Base-by-base conservation (phyloP, 2,113 vertebrate species). In the Tamias sibiricus region DNA sequence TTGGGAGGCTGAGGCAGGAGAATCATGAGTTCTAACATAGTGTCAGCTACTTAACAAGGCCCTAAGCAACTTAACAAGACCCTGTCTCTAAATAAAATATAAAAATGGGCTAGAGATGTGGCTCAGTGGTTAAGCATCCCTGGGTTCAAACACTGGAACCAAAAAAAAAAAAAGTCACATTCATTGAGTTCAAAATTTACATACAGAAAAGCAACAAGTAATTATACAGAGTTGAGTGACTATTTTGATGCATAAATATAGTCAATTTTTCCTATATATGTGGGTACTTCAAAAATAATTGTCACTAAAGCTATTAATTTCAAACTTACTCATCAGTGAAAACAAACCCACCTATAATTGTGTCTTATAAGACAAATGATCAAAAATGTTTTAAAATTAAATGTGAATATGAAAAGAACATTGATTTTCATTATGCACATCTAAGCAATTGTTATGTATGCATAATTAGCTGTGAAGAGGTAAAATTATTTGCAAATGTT, bases 301-400 rank as follows among this genome's bases (percentile, higher is more conserved):
- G 68, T 89, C 66, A 85, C 28, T 86, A 90, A 93, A 90, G 12
- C 26, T 94, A 86, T 68, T 92, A 62, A 52, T 90, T 96, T 90
- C 47, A 90, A 86, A 90, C 10, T 69, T 90, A 85, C 44, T 87
- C 54, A 87, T 89, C 28, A 71, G 14, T 71, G 62, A 86, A 96
- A 96, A 85, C 68, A 82, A 81, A 85, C 9, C 28, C 2, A 80
- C 24, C 28, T 17, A 81, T 90, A 90, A 86, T 80, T 90, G 49
- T 75, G 35, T 7, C 30, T 93, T 75, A 9, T 75, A 66, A 89
- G 74, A 90, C 40, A 52, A 93, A 66, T 75, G 19, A 75, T 14
- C 92, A 40, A 75, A 95, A 76, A 90, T 59, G 80, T 89, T 92
- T 89, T 72, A 62, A 90, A 89, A 81, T 76, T 81, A 83, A 44